Conservation (phyloP, 2,113 vertebrate genomes). For the Protobothrops flavoviridis region DNA sequence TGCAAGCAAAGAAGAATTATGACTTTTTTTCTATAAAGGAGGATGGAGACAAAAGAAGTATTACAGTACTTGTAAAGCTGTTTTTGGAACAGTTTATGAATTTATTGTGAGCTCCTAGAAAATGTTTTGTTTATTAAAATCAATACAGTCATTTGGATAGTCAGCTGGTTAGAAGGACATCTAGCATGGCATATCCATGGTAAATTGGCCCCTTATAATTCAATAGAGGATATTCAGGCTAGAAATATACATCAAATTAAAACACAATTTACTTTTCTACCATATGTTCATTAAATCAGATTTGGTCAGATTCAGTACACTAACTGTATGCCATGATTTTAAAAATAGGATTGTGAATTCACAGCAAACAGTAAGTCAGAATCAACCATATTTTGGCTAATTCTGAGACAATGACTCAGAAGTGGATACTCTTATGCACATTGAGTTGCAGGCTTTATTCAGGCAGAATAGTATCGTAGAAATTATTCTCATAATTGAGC, state of each 20-base stretch:
- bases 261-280: neutral
- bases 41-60: neutral
- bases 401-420: neutral
- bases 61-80: neutral
- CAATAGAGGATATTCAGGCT: neutral
- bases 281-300: neutral
- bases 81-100: rapidly evolving
- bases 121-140: neutral
- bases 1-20: constrained; percentile 40
- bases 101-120: neutral
- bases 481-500: neutral
- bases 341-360: neutral
- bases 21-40: constrained; percentile 29
- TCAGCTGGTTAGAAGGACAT: neutral
- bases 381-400: neutral
- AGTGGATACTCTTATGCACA: neutral
- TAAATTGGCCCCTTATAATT: neutral
- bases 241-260: neutral
- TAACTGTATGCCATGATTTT: neutral
- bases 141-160: rapidly evolving
- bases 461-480: neutral
- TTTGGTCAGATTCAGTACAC: neutral
- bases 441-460: neutral
- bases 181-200: neutral
- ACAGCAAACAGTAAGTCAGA: neutral